Percentiles rank a stretch among this genome's conserved stretches.
phyloP scores from a whole-genome alignment of 1,140 invertebrate species.

The Paralvinella palmiformis region DNA sequence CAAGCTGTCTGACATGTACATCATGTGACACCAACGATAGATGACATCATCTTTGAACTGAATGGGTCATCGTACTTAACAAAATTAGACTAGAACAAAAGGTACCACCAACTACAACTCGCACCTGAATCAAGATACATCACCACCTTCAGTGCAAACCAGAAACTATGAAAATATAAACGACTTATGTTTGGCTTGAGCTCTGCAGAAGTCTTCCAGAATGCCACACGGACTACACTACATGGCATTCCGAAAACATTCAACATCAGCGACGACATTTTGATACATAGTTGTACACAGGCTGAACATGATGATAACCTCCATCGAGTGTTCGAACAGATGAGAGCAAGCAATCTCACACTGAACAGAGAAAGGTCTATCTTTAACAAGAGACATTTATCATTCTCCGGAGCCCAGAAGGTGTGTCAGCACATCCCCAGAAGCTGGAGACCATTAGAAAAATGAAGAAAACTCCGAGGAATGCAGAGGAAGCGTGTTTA shows the following conservation, averaged over 20 bases:
- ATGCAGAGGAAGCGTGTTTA: neutral
- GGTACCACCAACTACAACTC: conserved; percentile 18
- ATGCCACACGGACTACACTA: neutral
- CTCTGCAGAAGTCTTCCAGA: too few relatives aligned
- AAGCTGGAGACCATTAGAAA: conserved; percentile 1
- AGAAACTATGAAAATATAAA: too few relatives aligned
- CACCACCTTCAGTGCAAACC: conserved; percentile 15
- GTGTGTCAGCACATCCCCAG: neutral
- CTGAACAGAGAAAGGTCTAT: conserved; percentile 3
- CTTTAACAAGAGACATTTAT: neutral
- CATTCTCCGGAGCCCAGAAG: conserved; percentile 8
- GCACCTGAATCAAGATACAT: conserved; percentile 17
- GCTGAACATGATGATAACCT: conserved; percentile 21
- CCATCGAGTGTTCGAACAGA: conserved; percentile 4
- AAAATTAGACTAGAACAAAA: too few relatives aligned
- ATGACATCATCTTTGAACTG: too few relatives aligned
- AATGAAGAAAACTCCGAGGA: neutral
- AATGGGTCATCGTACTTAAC: too few relatives aligned
- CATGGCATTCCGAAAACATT: conserved; percentile 7
- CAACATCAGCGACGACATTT: too few relatives aligned
- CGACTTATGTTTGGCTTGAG: conserved; percentile 2
- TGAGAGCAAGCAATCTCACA: neutral
- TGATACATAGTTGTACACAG: too few relatives aligned
- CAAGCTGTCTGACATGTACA: conserved; percentile 21
- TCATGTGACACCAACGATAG: too few relatives aligned